Conservation (phyloP, 2,888 invertebrate species). For the Acanthosepion lycidas region DNA sequence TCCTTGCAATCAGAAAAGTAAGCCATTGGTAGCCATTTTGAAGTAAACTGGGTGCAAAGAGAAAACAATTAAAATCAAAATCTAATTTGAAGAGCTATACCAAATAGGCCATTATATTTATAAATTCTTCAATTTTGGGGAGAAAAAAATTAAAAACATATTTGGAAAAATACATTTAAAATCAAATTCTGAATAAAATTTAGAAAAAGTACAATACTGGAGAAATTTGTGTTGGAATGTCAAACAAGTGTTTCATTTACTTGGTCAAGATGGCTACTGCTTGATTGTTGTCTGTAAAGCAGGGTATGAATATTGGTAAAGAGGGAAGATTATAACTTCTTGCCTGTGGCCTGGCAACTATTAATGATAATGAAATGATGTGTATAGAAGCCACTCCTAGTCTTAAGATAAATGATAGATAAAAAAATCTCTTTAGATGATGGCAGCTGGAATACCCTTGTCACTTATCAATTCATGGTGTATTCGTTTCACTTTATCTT, state of each 20-base stretch:
- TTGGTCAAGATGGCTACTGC: neutral
- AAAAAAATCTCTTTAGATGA: neutral
- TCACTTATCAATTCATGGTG: neutral
- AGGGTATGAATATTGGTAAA: neutral
- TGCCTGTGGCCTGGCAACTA: slow-evolving; percentile 1
- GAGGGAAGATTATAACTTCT: neutral
- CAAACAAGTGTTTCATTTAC: neutral
- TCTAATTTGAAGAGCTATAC: too few species aligned
- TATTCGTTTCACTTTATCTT: slow-evolving; percentile 2
- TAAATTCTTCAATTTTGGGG: too few species aligned
- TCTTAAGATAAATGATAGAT: neutral
- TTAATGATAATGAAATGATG: slow-evolving; percentile 4
- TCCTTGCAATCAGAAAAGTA: too few species aligned
- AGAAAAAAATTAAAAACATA: too few species aligned
- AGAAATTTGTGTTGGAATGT: neutral
- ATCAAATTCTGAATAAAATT: too few species aligned
- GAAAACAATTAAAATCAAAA: too few species aligned
- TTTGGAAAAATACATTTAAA: too few species aligned
- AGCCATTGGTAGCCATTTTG: too few species aligned
- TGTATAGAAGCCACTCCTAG: neutral
- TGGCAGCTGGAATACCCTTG: neutral
- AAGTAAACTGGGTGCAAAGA: too few species aligned
- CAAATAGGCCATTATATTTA: too few species aligned
- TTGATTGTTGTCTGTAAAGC: neutral
- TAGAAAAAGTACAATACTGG: too few species aligned